A percentile compares a stretch with the other conserved stretches of the same genome.
These are phyloP conservation scores for Pteronotus mesoamericanus DNA, from an alignment of 2,797 vertebrate genomes.

Conservation along the genomic window DNA sequence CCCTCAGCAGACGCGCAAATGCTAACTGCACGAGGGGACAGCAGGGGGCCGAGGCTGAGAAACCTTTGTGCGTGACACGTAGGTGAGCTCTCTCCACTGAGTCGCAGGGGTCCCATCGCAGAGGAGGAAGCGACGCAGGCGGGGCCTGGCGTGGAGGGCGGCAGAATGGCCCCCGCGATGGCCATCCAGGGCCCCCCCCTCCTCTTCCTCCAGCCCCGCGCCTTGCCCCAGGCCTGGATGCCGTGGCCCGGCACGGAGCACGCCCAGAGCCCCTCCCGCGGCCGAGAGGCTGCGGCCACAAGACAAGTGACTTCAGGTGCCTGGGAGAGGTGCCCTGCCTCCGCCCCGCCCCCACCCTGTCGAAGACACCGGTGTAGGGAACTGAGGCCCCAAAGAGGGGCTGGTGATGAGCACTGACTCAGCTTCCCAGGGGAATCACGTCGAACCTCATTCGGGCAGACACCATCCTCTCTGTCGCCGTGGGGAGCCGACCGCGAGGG, in stretches of 20 bases:
- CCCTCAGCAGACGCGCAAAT: neutral
- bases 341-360: no score
- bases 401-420: neutral
- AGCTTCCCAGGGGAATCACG: neutral
- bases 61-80: neutral
- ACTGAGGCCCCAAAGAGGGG: neutral
- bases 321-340: neutral
- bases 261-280: fast-evolving
- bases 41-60: neutral
- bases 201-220: neutral
- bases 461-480: no score
- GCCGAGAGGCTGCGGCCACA: neutral
- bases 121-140: neutral
- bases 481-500: no score
- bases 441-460: neutral
- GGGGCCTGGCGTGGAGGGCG: neutral
- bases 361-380: neutral
- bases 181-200: neutral
- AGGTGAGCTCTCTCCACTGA: neutral
- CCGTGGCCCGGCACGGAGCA: fast-evolving
- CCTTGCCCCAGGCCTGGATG: no score
- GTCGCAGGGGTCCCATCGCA: no score
- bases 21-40: neutral
- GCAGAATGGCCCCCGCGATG: neutral
- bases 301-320: neutral